Percentiles rank a stretch among this genome's conserved stretches.
phyloP scores from a whole-genome alignment of 2,888 invertebrate species.

The Himalopsyche japonica region DNA sequence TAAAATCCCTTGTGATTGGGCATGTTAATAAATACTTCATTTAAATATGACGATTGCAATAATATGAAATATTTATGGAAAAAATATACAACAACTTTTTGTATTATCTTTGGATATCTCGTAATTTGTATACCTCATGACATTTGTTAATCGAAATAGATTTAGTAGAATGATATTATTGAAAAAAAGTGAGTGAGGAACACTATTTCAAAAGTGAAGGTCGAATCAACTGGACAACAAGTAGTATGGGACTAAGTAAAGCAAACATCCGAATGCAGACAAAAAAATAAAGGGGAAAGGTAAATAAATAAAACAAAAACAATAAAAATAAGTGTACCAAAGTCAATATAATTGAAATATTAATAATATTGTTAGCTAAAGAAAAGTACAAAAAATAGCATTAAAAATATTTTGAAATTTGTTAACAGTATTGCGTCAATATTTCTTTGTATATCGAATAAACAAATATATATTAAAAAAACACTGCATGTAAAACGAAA shows the following conservation, averaged over 20 bases:
- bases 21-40: too few species aligned
- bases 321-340: conserved; percentile 32
- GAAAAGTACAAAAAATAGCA: conserved; percentile 30
- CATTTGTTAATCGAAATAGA: background rate
- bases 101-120: too few species aligned
- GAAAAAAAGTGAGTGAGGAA: background rate
- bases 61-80: too few species aligned
- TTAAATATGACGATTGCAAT: too few species aligned
- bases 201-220: background rate
- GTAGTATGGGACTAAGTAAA: background rate
- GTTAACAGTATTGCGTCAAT: background rate
- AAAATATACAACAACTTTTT: too few species aligned
- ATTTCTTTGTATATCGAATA: background rate
- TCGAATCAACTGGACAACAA: background rate
- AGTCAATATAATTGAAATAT: conserved; percentile 32
- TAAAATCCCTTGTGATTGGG: too few species aligned
- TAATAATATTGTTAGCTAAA: conserved; percentile 28
- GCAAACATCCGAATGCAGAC: background rate
- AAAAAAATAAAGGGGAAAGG: conserved; percentile 22
- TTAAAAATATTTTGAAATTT: conserved; percentile 7
- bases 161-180: background rate
- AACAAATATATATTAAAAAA: background rate
- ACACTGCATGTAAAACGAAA: background rate
- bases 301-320: conserved; percentile 32
- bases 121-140: background rate